phyloP scores from a whole-genome alignment of 1,140 invertebrate genomes.

The Tribolium castaneum region DNA sequence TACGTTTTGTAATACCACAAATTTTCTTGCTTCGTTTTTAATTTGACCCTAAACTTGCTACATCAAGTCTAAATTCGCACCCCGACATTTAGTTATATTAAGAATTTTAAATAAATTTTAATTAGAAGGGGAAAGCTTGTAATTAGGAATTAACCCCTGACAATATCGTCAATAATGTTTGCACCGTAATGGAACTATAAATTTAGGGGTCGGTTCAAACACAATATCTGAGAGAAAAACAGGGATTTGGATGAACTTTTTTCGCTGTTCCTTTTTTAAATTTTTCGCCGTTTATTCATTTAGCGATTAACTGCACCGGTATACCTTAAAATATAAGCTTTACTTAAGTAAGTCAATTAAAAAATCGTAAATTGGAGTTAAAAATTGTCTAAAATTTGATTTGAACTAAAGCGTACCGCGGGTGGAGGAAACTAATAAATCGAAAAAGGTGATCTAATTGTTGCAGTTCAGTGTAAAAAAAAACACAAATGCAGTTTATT shows the following conservation, averaged over 20 bases:
- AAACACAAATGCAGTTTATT: too few species aligned
- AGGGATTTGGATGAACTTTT: too few species aligned
- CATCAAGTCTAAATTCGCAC: neutral
- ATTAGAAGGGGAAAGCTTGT: neutral
- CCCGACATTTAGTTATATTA: neutral
- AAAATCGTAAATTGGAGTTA: too few species aligned
- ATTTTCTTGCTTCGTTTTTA: neutral
- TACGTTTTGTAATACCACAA: neutral
- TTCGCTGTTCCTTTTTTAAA: too few species aligned
- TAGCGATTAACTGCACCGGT: neutral
- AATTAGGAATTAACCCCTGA: conserved; percentile 8
- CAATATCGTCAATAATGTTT: conserved; percentile 4
- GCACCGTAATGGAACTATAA: neutral
- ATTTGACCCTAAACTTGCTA: neutral
- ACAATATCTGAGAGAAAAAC: neutral
- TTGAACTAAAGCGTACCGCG: too few species aligned
- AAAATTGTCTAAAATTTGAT: too few species aligned
- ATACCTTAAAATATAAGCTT: too few species aligned
- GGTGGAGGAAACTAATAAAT: too few species aligned
- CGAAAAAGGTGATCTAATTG: too few species aligned
- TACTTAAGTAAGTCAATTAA: too few species aligned
- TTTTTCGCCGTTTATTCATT: too few species aligned
- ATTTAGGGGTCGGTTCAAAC: neutral
- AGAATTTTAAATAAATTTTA: conserved; percentile 8
- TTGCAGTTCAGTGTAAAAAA: too few species aligned